These are phyloP conservation scores for Eupithecia exiguata DNA, from an alignment of 2,888 invertebrate genomes.

Conservation along the genomic window DNA sequence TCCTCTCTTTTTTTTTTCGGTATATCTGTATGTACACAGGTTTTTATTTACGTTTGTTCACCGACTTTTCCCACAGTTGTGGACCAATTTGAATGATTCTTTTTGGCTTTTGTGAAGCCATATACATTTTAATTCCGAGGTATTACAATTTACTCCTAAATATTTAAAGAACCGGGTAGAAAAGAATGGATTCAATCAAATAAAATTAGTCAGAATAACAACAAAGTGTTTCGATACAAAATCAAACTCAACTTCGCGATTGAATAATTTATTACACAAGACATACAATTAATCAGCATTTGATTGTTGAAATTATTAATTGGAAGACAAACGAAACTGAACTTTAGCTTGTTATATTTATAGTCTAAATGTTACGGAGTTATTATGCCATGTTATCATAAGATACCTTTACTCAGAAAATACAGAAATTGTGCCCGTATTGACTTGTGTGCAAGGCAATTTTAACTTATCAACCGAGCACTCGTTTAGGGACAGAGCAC, in stretches of 20 bases:
- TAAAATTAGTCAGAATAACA: neutral
- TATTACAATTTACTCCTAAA: too few species aligned
- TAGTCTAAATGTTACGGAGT: neutral
- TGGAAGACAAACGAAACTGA: neutral
- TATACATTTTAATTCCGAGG: too few species aligned
- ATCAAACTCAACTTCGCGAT: neutral
- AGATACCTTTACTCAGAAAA: neutral
- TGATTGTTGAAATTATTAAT: slow-evolving; percentile 1
- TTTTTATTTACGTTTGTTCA: too few species aligned
- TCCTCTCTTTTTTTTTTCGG: too few species aligned
- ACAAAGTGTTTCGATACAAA: neutral
- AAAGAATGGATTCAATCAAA: too few species aligned
- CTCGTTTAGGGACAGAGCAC: neutral
- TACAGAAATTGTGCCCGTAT: neutral
- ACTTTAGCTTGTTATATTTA: neutral
- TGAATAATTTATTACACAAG: neutral
- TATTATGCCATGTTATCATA: neutral
- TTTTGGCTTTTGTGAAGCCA: too few species aligned
- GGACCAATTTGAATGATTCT: too few species aligned
- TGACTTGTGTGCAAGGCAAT: neutral
- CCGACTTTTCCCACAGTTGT: too few species aligned
- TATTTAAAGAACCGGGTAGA: too few species aligned
- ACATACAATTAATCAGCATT: neutral
- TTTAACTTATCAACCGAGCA: neutral
- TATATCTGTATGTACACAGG: too few species aligned